A percentile compares a stretch with the other conserved stretches of the same genome.
Conservation (phyloP, 1,140 invertebrate genomes). For the Lanistes nyassanus region DNA sequence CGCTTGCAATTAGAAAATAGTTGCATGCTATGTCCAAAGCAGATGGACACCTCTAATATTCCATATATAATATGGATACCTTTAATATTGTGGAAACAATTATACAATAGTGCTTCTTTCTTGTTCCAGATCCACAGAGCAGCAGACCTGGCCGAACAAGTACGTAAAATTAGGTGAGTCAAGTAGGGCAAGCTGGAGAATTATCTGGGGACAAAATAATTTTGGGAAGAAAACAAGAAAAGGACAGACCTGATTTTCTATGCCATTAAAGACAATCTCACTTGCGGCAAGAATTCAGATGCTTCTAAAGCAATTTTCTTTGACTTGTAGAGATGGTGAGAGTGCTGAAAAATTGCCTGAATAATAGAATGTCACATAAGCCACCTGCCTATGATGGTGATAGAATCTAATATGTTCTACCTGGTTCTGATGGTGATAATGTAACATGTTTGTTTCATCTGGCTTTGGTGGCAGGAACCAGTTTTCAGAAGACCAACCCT, state of each 20-base stretch:
- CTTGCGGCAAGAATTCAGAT: not conserved
- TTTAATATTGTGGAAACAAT: too few species aligned
- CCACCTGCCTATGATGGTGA: too few species aligned
- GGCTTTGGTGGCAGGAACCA: slow-evolving; percentile 31
- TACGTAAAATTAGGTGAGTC: slow-evolving; percentile 36
- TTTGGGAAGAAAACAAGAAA: not conserved
- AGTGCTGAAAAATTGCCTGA: too few species aligned
- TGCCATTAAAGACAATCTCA: too few species aligned
- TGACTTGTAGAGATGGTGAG: not conserved
- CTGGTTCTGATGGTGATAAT: not conserved
- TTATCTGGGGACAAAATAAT: too few species aligned
- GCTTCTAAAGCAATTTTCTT: not conserved
- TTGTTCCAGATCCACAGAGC: slow-evolving; percentile 25
- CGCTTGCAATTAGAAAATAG: too few species aligned
- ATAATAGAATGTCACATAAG: too few species aligned
- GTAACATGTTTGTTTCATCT: not conserved
- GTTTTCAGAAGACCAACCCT: slow-evolving; percentile 39
- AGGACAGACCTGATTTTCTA: too few species aligned
- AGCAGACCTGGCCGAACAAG: slow-evolving; percentile 27
- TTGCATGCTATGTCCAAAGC: too few species aligned
- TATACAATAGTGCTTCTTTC: not conserved
- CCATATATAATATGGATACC: too few species aligned
- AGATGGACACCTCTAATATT: too few species aligned
- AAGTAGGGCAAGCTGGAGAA: not conserved
- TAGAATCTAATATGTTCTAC: not conserved